These are phyloP conservation scores for Quadriops clusia DNA, from an alignment of 2,888 invertebrate genomes.

Conservation along the genomic window DNA sequence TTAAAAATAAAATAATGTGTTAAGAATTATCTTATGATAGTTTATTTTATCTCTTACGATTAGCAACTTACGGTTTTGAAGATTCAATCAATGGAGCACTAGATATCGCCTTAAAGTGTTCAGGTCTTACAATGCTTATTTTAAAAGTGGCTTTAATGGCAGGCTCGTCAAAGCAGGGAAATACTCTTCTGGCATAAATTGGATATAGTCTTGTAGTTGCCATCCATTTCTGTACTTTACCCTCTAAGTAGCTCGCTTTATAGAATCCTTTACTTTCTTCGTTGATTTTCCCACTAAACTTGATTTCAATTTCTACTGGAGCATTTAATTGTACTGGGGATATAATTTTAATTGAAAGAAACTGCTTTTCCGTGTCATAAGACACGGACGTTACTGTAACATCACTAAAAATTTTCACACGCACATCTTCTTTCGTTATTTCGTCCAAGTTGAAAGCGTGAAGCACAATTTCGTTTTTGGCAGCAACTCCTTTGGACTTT, in stretches of 20 bases:
- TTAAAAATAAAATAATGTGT: too few species aligned
- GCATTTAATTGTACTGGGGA: too few species aligned
- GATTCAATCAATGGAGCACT: too few species aligned
- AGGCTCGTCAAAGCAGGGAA: constrained; percentile 64
- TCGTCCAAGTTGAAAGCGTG: constrained; percentile 7
- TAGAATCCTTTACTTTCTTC: constrained; percentile 9
- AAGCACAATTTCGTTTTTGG: constrained; percentile 5
- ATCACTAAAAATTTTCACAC: constrained; percentile 2
- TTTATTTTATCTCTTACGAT: too few species aligned
- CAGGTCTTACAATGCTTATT: constrained; percentile 33
- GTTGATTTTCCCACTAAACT: constrained; percentile 5
- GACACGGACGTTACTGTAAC: neutral
- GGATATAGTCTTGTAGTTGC: constrained; percentile 9
- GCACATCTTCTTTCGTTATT: too few species aligned
- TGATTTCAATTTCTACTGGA: constrained; percentile 5
- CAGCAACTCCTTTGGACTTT: neutral
- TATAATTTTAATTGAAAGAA: too few species aligned
- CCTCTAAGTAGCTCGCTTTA: constrained; percentile 9
- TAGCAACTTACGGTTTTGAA: too few species aligned
- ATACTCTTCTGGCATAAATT: constrained; percentile 51
- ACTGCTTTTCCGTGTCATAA: too few species aligned
- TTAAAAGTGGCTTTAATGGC: constrained; percentile 29
- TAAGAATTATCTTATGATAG: too few species aligned
- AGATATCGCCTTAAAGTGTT: too few species aligned
- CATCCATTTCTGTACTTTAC: too few species aligned